Evolutionary conservation across 1,140 invertebrate species (phyloP).

Genomic region (Saccostrea cuccullata): DNA sequence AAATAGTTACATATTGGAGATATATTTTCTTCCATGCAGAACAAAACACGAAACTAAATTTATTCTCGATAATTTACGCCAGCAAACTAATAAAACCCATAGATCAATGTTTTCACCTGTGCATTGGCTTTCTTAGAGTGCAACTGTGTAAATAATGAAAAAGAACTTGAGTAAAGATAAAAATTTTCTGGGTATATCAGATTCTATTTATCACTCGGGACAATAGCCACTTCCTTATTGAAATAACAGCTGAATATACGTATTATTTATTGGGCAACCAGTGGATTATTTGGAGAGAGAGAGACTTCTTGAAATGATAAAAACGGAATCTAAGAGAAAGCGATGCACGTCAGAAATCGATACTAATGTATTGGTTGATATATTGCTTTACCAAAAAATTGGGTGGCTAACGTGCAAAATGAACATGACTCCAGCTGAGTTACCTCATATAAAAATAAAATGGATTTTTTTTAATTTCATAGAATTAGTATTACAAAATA

Average conservation of each 20-base stretch:
- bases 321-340: not conserved
- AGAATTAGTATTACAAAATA: no score
- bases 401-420: no score
- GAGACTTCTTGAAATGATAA: not conserved
- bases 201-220: not conserved
- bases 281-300: conserved; percentile 6
- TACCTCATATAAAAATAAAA: no score
- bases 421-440: no score
- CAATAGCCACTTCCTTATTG: not conserved
- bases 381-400: no score
- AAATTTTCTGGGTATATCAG: not conserved
- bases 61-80: no score
- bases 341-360: not conserved
- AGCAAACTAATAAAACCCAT: no score
- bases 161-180: not conserved
- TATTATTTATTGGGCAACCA: not conserved
- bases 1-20: no score
- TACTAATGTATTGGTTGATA: not conserved
- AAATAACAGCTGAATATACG: not conserved
- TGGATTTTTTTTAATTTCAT: no score
- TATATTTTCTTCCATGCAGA: no score
- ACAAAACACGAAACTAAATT: no score
- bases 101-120: not conserved
- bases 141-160: not conserved
- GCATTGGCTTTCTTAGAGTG: not conserved